Evolutionary conservation across 1,140 invertebrate genomes (phyloP).

Genomic region (Oryzaephilus surinamensis): DNA sequence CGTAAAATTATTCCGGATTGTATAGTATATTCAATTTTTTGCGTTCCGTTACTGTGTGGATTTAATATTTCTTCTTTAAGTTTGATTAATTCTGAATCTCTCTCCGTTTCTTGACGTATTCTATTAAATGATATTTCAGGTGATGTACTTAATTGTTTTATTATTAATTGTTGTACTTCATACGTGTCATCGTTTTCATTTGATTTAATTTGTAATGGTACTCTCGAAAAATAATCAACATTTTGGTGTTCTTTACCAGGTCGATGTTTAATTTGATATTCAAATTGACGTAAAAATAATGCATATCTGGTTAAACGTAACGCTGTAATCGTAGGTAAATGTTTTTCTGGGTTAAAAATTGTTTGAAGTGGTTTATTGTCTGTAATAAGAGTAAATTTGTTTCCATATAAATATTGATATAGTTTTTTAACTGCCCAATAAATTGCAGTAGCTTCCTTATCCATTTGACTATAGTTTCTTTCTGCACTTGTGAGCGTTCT

Average conservation of each 20-base stretch:
- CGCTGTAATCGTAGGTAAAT: conserved; percentile 22
- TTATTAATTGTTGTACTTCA: not conserved
- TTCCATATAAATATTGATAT: conserved; percentile 22
- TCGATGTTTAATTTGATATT: conserved; percentile 16
- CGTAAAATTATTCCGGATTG: conserved; percentile 1
- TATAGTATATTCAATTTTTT: not conserved
- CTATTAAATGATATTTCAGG: not conserved
- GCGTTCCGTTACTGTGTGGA: not conserved
- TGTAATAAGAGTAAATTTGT: conserved; percentile 26
- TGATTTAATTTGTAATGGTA: not conserved
- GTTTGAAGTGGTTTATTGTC: conserved; percentile 27
- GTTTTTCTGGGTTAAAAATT: conserved; percentile 26
- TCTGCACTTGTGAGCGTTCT: conserved; percentile 14
- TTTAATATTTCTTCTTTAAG: conserved; percentile 13
- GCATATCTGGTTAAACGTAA: conserved; percentile 24
- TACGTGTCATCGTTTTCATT: not conserved
- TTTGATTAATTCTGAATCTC: not conserved
- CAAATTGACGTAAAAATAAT: conserved; percentile 20
- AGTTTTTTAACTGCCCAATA: conserved; percentile 17
- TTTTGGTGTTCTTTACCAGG: conserved; percentile 4
- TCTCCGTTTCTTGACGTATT: not conserved
- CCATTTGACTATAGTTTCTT: conserved; percentile 20
- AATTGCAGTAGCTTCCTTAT: conserved; percentile 20
- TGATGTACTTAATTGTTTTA: not conserved
- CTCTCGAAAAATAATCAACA: conserved; percentile 7